Evolutionary conservation across 37 sponge, comb jelly and placozoan species (phyloP).

Genomic region (Ianthella basta): DNA sequence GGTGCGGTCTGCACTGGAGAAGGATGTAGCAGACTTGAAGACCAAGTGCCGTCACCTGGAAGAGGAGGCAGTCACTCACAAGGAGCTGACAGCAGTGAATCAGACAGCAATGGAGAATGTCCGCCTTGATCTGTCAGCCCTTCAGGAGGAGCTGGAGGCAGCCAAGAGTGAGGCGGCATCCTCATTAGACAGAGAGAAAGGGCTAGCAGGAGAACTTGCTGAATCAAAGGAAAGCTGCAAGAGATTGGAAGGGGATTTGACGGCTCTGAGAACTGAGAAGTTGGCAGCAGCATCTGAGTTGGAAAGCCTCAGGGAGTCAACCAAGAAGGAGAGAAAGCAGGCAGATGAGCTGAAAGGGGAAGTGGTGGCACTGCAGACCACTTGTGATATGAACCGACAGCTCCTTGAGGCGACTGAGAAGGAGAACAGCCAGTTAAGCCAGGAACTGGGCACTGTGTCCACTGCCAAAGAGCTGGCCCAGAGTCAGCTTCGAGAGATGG

Average conservation of each 20-base stretch:
- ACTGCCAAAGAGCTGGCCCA: too few relatives aligned
- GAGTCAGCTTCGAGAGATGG: not conserved
- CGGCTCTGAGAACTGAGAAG: not conserved
- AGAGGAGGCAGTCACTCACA: not conserved
- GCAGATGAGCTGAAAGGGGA: not conserved
- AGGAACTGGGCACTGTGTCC: not conserved
- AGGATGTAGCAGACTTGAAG: conserved; percentile 2
- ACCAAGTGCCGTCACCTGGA: not conserved
- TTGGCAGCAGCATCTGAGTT: not conserved
- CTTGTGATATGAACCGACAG: conserved; percentile 20
- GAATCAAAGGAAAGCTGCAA: not conserved
- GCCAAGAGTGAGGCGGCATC: not conserved
- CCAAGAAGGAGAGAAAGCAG: not conserved
- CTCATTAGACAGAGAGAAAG: not conserved
- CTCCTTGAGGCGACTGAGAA: not conserved
- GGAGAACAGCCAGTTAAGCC: not conserved
- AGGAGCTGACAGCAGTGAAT: not conserved
- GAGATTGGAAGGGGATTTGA: not conserved
- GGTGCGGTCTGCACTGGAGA: not conserved
- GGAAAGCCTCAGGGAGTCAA: too few relatives aligned
- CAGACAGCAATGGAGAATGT: not conserved
- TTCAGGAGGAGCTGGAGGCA: not conserved
- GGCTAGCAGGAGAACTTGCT: not conserved
- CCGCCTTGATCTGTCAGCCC: not conserved
- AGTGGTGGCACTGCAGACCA: not conserved